phyloP scores from a whole-genome alignment of 1,140 invertebrate genomes.

The Arion vulgaris region DNA sequence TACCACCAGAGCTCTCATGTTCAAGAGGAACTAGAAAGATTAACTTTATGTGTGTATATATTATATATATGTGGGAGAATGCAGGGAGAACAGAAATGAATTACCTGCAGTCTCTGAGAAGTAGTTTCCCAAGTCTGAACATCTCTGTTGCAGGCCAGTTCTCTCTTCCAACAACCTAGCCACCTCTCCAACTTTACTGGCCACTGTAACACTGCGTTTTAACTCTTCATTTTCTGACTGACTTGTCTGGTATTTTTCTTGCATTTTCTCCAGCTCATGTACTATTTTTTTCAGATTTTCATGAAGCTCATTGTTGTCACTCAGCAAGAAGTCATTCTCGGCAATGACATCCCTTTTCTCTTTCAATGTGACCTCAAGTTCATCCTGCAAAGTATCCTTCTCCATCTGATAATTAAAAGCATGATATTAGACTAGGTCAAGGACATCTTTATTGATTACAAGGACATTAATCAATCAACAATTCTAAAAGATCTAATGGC shows the following conservation, averaged over 20 bases:
- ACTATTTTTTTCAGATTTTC: conserved; percentile 65
- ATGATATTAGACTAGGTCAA: background rate
- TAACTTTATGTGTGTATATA: no score
- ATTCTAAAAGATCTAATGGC: no score
- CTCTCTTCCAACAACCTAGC: conserved; percentile 60
- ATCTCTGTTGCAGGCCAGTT: conserved; percentile 50
- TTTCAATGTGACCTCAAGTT: conserved; percentile 37
- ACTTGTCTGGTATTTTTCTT: conserved; percentile 55
- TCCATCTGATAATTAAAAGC: conserved; percentile 26
- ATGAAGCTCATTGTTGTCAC: conserved; percentile 64
- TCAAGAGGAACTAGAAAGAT: no score
- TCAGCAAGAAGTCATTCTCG: conserved; percentile 62
- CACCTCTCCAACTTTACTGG: conserved; percentile 61
- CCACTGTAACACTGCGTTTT: conserved; percentile 51
- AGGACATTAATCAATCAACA: background rate
- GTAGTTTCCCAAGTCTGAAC: conserved; percentile 49
- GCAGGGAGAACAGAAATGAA: no score
- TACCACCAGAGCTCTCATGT: no score
- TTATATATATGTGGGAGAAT: no score
- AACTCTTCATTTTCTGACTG: conserved; percentile 58
- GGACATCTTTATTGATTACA: background rate
- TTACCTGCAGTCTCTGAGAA: conserved; percentile 48
- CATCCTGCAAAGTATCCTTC: conserved; percentile 41
- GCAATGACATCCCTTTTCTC: conserved; percentile 51
- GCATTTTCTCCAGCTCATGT: conserved; percentile 62